These are phyloP conservation scores for Stomatorhinus ivindoensis DNA, from an alignment of 2,113 vertebrate genomes.

Conservation along the genomic window DNA sequence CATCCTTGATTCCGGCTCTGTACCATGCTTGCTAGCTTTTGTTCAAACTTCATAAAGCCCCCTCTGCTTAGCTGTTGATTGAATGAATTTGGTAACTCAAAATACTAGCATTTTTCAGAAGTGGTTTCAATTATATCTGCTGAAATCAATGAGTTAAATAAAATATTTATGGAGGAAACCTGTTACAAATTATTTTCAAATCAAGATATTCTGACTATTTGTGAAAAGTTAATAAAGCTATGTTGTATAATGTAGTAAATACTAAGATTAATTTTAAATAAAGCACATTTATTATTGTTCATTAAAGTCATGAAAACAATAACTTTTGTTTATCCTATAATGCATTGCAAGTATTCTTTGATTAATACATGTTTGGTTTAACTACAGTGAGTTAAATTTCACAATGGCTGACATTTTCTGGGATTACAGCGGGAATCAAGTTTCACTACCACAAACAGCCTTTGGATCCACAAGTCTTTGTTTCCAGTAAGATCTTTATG, in stretches of 20 bases:
- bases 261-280: neutral
- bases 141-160: neutral
- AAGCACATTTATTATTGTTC: neutral
- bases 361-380: neutral
- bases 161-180: neutral
- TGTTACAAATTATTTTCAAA: neutral
- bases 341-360: neutral
- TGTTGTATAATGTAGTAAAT: neutral
- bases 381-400: neutral
- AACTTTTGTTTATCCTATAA: too few species aligned
- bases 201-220: neutral
- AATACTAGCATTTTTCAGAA: neutral
- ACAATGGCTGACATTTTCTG: neutral
- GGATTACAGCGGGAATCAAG: neutral
- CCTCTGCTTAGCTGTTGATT: neutral
- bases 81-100: neutral
- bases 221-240: neutral
- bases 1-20: neutral
- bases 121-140: neutral
- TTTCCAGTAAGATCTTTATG: neutral
- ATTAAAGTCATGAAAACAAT: neutral
- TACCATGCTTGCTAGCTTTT: neutral
- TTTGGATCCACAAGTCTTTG: neutral
- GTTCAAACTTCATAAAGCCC: neutral
- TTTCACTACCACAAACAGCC: neutral